Evolutionary conservation across 1,140 invertebrate genomes (phyloP), one percentile per base, ranked within the genome.

Genomic region (Camponotus floridanus): DNA sequence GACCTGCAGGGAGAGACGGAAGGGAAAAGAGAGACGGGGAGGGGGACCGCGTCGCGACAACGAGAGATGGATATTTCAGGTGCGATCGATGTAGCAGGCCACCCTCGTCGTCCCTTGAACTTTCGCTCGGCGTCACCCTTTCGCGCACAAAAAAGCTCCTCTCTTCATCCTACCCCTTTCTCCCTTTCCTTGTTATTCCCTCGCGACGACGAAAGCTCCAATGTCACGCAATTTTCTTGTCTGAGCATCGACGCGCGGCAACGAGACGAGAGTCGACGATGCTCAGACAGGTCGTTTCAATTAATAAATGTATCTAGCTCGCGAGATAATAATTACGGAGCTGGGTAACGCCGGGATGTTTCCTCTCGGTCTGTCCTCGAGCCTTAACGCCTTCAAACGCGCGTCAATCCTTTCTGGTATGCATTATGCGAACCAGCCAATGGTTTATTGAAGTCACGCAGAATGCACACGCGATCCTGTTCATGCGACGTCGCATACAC

Each of bases 1-100:
- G 48, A 51, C 48, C 48, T 18, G 48, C 48, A 51, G 48, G 48
- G 13, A 0, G 9, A 31, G 57, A 31, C 4, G 18, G 15, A 76
- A 85, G 67, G 86, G n/a, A 67, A 42, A 85, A 86, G 48, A 68
- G 31, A 76, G 62, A 68, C 31, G 71, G 36, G 45, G 86, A 48
- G 36, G 45, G 86, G 36, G 57, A 74, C 59, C 57, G 64, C 68
- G 87, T 73, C 81, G 61, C 78, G 81, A 85, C 74, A 59, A 73
- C 45, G 61, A 61, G 65, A 88, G 67, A 84, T 81, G 84, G 87
- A 64, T 87, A 76, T 87, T 87, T 73, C 89, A 92, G 90, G 91
- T 92, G 76, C 91, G 91, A 92, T 92, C 91, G 91, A 92, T 92
- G 90, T 88, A 85, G 84, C 86, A 76, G 76, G 79, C 71, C 85